Evolutionary conservation across 1,140 invertebrate genomes (phyloP), one percentile per base, ranked within the genome.

Genomic region (Saccostrea echinata): DNA sequence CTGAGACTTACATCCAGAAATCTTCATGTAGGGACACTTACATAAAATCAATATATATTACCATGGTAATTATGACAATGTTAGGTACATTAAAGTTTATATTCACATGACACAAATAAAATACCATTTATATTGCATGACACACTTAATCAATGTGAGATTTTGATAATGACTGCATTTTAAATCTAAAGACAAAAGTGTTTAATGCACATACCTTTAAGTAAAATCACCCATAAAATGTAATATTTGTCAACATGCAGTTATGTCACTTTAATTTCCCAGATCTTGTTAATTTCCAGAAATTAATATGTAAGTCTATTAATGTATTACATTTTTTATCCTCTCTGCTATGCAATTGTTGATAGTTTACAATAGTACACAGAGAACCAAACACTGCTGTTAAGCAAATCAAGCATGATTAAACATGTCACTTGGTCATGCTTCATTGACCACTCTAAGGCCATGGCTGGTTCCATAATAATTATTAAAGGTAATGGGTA

Each of bases 61-160:
- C 52, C 85, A 27, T 80, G 71, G 68, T 30, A 53, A 86, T 89
- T 76, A 83, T 87, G 64, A 24, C 68, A 85, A 68, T 84, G 81
- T 33, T 81, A 84, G 35, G 43, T 71, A 21, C 85, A 80, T 64
- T 24, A 86, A 86, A 43, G 16, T 18, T 76, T 68, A 6, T 13
- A 11, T 81, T 81, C 43, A 43, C 43, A 43, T 43, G 43, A 43
- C 43, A 43, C 43, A 43, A 43, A 43, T 43, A 43, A 43, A 43
- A 43, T 43, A 43, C 43, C 43, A 43, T 43, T 43, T 43, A 43
- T 43, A 43, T 43, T 43, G 43, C 43, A 43, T 43, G 43, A 43
- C 43, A 43, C 43, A 43, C 43, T 43, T 43, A 43, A 43, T 43
- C 43, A 43, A 9, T 43, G 43, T 43, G 9, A 43, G 43, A 43